A percentile compares a stretch with the other conserved stretches of the same genome.
Evolutionary conservation across 2,888 invertebrate species (phyloP).

Genomic region (Yponomeuta cagnagella): DNA sequence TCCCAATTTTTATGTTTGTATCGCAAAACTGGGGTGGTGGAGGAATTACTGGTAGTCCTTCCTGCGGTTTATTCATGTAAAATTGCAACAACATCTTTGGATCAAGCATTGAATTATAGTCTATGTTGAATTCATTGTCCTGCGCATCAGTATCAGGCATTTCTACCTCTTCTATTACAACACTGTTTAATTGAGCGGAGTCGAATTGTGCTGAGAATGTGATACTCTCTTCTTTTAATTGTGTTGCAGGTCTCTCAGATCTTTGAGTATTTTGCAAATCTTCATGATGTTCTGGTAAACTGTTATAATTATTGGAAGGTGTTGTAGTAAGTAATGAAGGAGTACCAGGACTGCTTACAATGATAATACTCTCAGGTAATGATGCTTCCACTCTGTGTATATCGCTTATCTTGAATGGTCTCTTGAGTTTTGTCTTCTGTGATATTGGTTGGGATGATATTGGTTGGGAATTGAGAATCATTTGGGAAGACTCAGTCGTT

Average conservation of each 20-base stretch:
- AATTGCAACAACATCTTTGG: constrained; percentile 52
- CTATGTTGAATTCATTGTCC: not conserved
- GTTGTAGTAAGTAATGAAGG: not conserved
- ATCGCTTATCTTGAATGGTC: constrained; percentile 52
- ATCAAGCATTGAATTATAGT: constrained; percentile 39
- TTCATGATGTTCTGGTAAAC: too few species aligned
- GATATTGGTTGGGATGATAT: constrained; percentile 12
- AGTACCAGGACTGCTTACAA: not conserved
- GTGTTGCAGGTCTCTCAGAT: too few species aligned
- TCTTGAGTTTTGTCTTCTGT: constrained; percentile 30
- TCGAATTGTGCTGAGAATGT: not conserved
- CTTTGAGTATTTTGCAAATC: too few species aligned
- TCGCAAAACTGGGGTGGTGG: constrained; percentile 53
- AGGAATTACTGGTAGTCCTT: constrained; percentile 35
- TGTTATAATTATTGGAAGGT: not conserved
- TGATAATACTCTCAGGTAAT: constrained; percentile 26
- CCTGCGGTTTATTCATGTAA: constrained; percentile 28
- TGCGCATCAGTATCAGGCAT: not conserved
- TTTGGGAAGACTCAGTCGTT: not conserved
- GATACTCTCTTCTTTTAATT: too few species aligned
- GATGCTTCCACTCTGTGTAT: constrained; percentile 37
- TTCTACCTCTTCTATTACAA: not conserved
- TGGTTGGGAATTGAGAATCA: not conserved
- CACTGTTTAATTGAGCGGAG: not conserved
- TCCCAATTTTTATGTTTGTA: not conserved